Evolutionary conservation across 2,888 invertebrate genomes (phyloP).

Genomic region (Ornithoptera alexandrae): DNA sequence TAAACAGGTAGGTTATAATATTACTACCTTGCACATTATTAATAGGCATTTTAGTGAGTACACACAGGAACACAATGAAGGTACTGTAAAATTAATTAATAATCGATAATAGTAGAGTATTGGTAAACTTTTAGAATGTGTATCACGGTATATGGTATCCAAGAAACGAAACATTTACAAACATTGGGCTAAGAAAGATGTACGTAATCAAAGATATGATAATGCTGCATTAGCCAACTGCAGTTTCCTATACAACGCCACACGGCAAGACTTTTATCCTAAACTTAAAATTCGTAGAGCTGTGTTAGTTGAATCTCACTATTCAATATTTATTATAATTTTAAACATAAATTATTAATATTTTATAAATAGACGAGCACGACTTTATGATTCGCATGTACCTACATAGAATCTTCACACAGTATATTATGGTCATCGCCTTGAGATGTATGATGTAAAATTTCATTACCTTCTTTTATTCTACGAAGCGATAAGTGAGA

Average conservation of each 20-base stretch:
- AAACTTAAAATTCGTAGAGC: slow-evolving; percentile 77
- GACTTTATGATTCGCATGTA: too few relatives aligned
- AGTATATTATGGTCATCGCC: too few relatives aligned
- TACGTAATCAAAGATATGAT: neutral
- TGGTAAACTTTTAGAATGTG: slow-evolving; percentile 37
- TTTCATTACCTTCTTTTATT: too few relatives aligned
- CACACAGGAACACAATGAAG: too few relatives aligned
- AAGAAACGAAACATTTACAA: slow-evolving; percentile 50
- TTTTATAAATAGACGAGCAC: too few relatives aligned
- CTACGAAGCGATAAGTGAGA: too few relatives aligned
- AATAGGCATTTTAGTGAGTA: too few relatives aligned
- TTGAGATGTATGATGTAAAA: too few relatives aligned
- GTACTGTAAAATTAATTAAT: neutral
- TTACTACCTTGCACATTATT: too few relatives aligned
- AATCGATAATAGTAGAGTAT: neutral
- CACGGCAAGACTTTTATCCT: slow-evolving; percentile 58
- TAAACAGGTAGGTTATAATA: too few relatives aligned
- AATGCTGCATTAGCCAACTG: slow-evolving; percentile 16
- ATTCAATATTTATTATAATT: neutral
- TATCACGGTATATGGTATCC: slow-evolving; percentile 44
- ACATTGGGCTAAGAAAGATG: slow-evolving; percentile 23
- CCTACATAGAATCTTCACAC: too few relatives aligned
- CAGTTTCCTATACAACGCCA: slow-evolving; percentile 50
- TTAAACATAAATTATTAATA: neutral
- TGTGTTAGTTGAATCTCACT: slow-evolving; percentile 54